These are phyloP conservation scores for Meteorus sp. DNA, from an alignment of 1,140 invertebrate species.

Conservation along the genomic window DNA sequence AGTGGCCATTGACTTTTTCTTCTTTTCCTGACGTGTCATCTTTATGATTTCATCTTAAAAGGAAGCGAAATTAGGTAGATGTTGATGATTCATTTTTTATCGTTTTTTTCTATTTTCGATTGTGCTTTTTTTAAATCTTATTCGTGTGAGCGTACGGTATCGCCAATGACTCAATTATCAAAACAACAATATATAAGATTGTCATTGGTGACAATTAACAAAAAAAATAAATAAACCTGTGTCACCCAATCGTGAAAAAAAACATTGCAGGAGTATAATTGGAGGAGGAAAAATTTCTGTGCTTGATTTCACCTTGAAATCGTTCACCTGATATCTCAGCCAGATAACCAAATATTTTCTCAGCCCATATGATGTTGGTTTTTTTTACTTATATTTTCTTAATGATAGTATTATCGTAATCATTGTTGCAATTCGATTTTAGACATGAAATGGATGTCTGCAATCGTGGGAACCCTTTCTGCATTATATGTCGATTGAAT, in stretches of 20 bases:
- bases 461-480: too few relatives aligned
- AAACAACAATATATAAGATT: not conserved
- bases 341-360: too few relatives aligned
- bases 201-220: not conserved
- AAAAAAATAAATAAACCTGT: not conserved
- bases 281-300: too few relatives aligned
- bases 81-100: conserved; percentile 43
- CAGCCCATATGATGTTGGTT: too few relatives aligned
- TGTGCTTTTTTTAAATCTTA: not conserved
- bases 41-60: conserved; percentile 62
- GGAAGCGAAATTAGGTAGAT: conserved; percentile 49
- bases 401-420: too few relatives aligned
- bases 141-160: conserved; percentile 43
- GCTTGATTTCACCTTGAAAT: too few relatives aligned
- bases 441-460: too few relatives aligned
- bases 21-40: conserved; percentile 55
- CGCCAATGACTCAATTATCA: conserved; percentile 33
- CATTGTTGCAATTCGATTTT: too few relatives aligned
- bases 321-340: too few relatives aligned
- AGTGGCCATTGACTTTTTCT: conserved; percentile 44
- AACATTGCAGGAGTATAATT: too few relatives aligned
- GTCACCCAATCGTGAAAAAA: not conserved
- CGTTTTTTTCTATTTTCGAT: conserved; percentile 1
- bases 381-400: too few relatives aligned
- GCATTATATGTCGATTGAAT: too few relatives aligned